These are phyloP conservation scores for Odontophorus gujanensis DNA, from an alignment of 2,113 vertebrate genomes.

Conservation along the genomic window DNA sequence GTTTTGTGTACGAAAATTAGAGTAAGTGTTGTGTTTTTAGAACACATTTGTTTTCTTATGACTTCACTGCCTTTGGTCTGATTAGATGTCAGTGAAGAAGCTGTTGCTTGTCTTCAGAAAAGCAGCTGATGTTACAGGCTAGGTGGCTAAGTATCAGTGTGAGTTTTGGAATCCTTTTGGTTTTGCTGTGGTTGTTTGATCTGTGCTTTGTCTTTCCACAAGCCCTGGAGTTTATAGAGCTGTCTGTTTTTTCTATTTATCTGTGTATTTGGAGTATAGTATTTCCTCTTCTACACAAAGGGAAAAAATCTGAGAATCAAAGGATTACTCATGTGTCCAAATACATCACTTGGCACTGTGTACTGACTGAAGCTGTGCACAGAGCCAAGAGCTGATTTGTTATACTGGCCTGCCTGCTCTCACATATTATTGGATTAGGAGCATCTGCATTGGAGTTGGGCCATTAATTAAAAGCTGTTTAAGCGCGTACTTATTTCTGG, in stretches of 20 bases:
- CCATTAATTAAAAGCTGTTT: conserved; percentile 56
- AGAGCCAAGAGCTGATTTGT: conserved; percentile 53
- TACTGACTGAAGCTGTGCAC: conserved; percentile 19
- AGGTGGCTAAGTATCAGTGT: neutral
- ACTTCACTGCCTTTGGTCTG: neutral
- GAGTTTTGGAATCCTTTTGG: conserved; percentile 34
- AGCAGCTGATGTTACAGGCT: neutral
- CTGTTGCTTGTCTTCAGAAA: neutral
- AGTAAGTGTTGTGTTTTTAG: neutral
- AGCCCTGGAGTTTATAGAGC: neutral
- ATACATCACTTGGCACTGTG: conserved; percentile 32
- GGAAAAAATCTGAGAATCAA: conserved; percentile 14
- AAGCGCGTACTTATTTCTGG: conserved; percentile 20
- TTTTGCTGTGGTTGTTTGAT: conserved; percentile 35
- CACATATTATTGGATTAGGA: conserved; percentile 53
- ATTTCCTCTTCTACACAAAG: conserved; percentile 34
- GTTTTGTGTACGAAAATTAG: neutral
- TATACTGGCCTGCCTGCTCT: conserved; percentile 28
- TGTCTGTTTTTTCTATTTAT: conserved; percentile 40
- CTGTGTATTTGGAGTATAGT: conserved; percentile 40
- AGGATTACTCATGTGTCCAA: conserved; percentile 50
- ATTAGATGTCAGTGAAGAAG: neutral
- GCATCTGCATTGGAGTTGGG: conserved; percentile 25
- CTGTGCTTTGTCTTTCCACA: conserved; percentile 24
- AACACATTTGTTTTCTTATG: neutral